Conservation (phyloP, 2,888 invertebrate species). For the Orchesella flavescens region DNA sequence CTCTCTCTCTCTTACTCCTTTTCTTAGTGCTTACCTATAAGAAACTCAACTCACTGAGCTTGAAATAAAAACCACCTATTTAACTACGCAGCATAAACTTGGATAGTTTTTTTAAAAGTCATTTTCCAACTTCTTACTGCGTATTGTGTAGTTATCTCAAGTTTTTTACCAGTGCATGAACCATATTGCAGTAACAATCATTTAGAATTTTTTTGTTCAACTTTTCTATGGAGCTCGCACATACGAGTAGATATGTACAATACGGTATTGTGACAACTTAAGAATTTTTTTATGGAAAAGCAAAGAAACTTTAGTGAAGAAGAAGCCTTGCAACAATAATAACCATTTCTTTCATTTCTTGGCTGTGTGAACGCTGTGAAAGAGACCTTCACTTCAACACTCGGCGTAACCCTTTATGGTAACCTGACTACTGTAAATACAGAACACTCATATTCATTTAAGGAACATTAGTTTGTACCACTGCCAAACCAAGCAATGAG, state of each 20-base stretch:
- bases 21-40: not conserved
- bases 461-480: slow-evolving; percentile 10
- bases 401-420: slow-evolving; percentile 10
- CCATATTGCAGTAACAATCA: slow-evolving; percentile 14
- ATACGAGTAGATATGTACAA: not conserved
- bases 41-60: not conserved
- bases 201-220: not conserved
- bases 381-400: too few species aligned
- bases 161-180: not conserved
- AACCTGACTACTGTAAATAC: not conserved
- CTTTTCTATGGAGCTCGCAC: not conserved
- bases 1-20: not conserved
- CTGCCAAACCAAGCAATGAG: slow-evolving; percentile 27
- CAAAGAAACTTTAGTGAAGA: slow-evolving; percentile 2
- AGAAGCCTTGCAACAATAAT: slow-evolving; percentile 44
- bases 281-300: slow-evolving; percentile 20
- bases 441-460: not conserved
- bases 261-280: slow-evolving; percentile 14
- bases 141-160: not conserved
- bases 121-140: slow-evolving; percentile 33
- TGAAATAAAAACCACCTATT: slow-evolving; percentile 46
- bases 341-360: slow-evolving; percentile 51
- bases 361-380: not conserved
- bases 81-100: slow-evolving; percentile 44
- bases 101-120: slow-evolving; percentile 50